Conservation (phyloP, 2,888 invertebrate species). For the Unio pictorum region DNA sequence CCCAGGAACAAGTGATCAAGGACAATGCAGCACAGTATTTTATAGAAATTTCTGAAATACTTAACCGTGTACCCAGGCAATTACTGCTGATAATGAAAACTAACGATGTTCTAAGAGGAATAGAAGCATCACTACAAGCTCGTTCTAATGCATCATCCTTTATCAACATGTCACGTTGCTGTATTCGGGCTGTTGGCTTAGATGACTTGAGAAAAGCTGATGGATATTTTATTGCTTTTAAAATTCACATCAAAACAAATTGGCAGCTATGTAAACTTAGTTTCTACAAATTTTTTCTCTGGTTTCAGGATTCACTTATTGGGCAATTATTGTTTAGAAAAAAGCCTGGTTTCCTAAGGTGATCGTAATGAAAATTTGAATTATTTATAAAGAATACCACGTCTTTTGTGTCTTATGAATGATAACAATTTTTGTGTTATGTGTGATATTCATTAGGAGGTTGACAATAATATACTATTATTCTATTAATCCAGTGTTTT, state of each 20-base stretch:
- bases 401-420: too few species aligned
- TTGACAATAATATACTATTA: too few species aligned
- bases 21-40: slow-evolving; percentile 75
- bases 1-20: slow-evolving; percentile 84
- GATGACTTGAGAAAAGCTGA: slow-evolving; percentile 44
- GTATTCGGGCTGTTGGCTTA: slow-evolving; percentile 82
- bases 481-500: too few species aligned
- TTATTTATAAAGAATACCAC: too few species aligned
- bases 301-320: slow-evolving; percentile 40
- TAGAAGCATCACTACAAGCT: slow-evolving; percentile 78
- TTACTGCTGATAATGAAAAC: slow-evolving; percentile 95
- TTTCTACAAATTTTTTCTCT: slow-evolving; percentile 72
- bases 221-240: slow-evolving; percentile 27
- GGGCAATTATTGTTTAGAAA: slow-evolving; percentile 1
- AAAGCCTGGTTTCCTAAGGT: too few species aligned
- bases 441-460: too few species aligned
- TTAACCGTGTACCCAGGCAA: slow-evolving; percentile 93
- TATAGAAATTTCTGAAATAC: slow-evolving; percentile 88
- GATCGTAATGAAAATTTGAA: too few species aligned
- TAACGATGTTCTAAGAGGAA: slow-evolving; percentile 93
- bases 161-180: slow-evolving; percentile 91
- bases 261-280: slow-evolving; percentile 78
- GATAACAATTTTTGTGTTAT: too few species aligned
- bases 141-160: slow-evolving; percentile 82
- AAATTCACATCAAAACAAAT: slow-evolving; percentile 52